Percentiles rank a stretch among this genome's conserved stretches.
These are phyloP conservation scores for Oenanthe oenanthe DNA, from an alignment of 2,113 vertebrate species.

Conservation along the genomic window DNA sequence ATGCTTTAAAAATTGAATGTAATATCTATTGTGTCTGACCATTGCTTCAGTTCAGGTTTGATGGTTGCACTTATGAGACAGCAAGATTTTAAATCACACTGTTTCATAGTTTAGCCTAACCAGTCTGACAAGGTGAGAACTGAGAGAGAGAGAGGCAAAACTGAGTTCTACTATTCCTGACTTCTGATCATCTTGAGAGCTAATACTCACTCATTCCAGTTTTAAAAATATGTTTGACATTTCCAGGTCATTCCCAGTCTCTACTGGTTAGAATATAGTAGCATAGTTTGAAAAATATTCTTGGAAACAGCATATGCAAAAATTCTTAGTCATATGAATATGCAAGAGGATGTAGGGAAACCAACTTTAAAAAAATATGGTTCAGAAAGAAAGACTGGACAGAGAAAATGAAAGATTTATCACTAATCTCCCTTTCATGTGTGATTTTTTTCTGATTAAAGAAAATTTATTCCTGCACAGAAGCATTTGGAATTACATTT, in stretches of 20 bases:
- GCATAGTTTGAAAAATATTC: background rate
- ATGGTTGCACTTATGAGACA: background rate
- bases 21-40: background rate
- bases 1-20: background rate
- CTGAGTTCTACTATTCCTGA: background rate
- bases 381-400: background rate
- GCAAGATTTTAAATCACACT: background rate
- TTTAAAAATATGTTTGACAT: constrained; percentile 8
- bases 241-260: background rate
- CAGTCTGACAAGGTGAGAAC: background rate
- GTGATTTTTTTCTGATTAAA: background rate
- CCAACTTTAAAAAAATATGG: background rate
- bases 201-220: background rate
- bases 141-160: background rate
- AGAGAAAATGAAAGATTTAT: background rate
- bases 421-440: background rate
- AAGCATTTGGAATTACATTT: background rate
- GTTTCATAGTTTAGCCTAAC: background rate
- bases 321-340: background rate
- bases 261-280: background rate
- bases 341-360: background rate
- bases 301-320: background rate
- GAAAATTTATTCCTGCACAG: background rate
- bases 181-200: background rate
- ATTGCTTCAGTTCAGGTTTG: background rate